Evolutionary conservation across 2,797 vertebrate species (phyloP).

Genomic region (Brachyalestes nurse): DNA sequence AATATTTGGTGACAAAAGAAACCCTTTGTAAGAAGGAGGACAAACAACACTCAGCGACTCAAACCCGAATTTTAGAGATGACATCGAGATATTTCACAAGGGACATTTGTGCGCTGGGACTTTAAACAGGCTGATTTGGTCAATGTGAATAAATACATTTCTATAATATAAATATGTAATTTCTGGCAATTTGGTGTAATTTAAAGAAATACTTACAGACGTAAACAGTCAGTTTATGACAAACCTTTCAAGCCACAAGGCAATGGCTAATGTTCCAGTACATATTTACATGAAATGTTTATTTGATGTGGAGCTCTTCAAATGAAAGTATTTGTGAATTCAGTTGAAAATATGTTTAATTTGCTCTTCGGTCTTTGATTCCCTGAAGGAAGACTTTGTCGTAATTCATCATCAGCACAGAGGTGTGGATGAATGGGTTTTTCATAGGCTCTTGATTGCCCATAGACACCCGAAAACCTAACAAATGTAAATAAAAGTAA

Average conservation of each 20-base stretch:
- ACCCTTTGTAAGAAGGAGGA: not conserved
- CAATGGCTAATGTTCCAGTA: no score
- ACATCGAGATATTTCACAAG: not conserved
- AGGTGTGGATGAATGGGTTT: not conserved
- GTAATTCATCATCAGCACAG: not conserved
- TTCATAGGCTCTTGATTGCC: not conserved
- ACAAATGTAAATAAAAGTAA: not conserved
- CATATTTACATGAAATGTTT: no score
- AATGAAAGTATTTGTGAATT: no score
- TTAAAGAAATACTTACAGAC: not conserved
- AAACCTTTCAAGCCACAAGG: no score
- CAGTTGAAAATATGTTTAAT: not conserved
- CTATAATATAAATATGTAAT: not conserved
- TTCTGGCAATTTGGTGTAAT: not conserved
- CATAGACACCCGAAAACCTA: not conserved
- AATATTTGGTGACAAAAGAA: slow-evolving; percentile 7
- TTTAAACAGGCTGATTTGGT: not conserved
- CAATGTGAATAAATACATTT: not conserved
- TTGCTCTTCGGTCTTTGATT: not conserved
- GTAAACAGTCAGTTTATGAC: no score
- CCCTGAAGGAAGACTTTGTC: not conserved
- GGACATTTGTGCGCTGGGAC: not conserved
- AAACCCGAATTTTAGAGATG: not conserved
- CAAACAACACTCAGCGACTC: not conserved
- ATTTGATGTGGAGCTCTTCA: no score